Percentiles rank a stretch among this genome's conserved stretches.
These are phyloP conservation scores for Camelus dromedarius DNA, from an alignment of 2,113 vertebrate genomes.

Conservation along the genomic window DNA sequence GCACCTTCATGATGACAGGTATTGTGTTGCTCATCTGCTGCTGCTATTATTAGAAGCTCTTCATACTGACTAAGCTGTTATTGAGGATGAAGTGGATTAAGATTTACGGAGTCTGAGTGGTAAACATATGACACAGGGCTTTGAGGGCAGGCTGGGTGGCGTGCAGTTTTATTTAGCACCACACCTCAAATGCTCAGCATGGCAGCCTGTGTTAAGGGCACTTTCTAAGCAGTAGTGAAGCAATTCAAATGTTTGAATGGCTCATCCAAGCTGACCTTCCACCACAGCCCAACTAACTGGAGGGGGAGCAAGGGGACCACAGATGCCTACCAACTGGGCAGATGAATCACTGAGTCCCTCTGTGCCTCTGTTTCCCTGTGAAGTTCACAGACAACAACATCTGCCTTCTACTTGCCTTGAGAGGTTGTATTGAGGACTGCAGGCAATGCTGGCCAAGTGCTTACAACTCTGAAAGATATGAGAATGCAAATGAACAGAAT, in stretches of 20 bases:
- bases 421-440: background rate
- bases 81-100: conserved; percentile 46
- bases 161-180: background rate
- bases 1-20: background rate
- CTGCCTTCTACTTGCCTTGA: background rate
- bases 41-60: conserved; percentile 54
- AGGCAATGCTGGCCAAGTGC: background rate
- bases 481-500: background rate
- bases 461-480: background rate
- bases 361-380: background rate
- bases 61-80: conserved; percentile 51
- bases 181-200: conserved; percentile 47
- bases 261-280: conserved; percentile 25
- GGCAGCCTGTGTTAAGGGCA: background rate
- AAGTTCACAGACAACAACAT: background rate
- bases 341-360: background rate
- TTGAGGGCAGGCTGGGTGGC: background rate
- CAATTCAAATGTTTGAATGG: conserved; percentile 23
- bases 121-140: conserved; percentile 38
- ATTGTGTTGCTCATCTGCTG: background rate
- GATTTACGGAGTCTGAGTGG: background rate
- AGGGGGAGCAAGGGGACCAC: background rate
- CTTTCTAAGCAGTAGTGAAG: background rate
- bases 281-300: background rate
- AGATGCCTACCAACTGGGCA: background rate